These are phyloP conservation scores for Rotaria magnacalcarata DNA, from an alignment of 2,888 invertebrate genomes.

Conservation along the genomic window DNA sequence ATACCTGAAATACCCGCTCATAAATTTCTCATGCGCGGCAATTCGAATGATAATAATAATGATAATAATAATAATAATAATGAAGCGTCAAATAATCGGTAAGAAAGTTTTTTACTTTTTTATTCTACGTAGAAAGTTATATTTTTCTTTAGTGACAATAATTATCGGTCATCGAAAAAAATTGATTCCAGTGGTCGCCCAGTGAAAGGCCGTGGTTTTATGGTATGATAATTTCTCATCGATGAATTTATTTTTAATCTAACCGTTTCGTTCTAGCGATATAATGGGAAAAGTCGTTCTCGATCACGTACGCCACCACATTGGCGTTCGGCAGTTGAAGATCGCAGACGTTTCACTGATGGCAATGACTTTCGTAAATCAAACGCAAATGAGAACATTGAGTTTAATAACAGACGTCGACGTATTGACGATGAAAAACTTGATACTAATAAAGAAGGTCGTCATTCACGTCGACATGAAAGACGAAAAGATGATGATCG, in stretches of 20 bases:
- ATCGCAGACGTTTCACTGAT: background rate
- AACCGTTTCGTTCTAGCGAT: background rate
- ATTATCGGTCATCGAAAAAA: background rate
- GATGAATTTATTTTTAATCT: too few species aligned
- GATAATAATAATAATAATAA: background rate
- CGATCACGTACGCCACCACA: constrained; percentile 42
- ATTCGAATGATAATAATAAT: background rate
- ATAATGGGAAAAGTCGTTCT: constrained; percentile 34
- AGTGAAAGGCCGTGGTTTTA: constrained; percentile 43
- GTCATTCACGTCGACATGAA: background rate
- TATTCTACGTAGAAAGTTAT: background rate
- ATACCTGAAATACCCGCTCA: constrained; percentile 35
- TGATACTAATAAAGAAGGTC: background rate
- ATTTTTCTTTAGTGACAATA: background rate
- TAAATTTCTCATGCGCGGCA: background rate
- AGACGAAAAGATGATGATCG: background rate
- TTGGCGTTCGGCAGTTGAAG: constrained; percentile 36
- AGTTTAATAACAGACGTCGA: background rate
- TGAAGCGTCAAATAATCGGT: background rate
- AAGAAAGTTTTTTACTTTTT: background rate
- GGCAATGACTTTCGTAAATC: background rate
- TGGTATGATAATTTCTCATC: background rate
- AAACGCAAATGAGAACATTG: background rate
- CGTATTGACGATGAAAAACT: background rate
- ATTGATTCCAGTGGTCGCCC: constrained; percentile 42